Percentiles rank a stretch among this genome's conserved stretches.
These are phyloP conservation scores for Orycteropus afer DNA, from an alignment of 2,113 vertebrate genomes.

Conservation along the genomic window DNA sequence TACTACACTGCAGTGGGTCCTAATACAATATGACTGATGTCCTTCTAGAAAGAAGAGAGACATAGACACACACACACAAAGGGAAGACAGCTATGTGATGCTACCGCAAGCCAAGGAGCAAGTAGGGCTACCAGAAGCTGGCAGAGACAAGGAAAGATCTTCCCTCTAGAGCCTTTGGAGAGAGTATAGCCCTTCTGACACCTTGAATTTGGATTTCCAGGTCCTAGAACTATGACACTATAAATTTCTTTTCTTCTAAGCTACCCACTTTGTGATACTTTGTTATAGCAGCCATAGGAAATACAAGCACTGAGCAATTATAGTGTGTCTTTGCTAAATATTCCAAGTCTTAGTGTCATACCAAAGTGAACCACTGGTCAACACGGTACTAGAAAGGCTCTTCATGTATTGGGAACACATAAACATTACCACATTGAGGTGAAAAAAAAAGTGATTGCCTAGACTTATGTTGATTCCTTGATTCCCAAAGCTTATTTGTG, in stretches of 20 bases:
- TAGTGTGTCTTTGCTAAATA: neutral
- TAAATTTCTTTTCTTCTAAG: neutral
- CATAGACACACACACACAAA: neutral
- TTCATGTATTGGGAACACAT: neutral
- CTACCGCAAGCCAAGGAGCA: neutral
- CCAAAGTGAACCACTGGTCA: fast-evolving
- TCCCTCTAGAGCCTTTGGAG: neutral
- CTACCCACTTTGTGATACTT: neutral
- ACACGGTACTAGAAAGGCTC: neutral
- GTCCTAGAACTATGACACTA: neutral
- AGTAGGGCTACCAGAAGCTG: neutral
- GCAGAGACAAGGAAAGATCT: neutral
- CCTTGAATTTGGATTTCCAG: neutral
- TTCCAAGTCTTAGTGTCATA: fast-evolving
- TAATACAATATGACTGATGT: neutral
- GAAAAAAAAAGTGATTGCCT: neutral
- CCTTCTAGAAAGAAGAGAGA: neutral
- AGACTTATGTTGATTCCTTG: neutral
- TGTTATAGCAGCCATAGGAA: neutral
- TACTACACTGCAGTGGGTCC: no score
- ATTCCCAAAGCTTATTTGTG: neutral
- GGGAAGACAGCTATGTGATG: neutral
- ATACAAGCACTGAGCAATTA: neutral
- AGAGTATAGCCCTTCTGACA: neutral
- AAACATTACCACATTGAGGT: fast-evolving